Evolutionary conservation across 2,113 vertebrate species (phyloP), one percentile per base, ranked within the genome.

Genomic region (Callaeas wilsoni): DNA sequence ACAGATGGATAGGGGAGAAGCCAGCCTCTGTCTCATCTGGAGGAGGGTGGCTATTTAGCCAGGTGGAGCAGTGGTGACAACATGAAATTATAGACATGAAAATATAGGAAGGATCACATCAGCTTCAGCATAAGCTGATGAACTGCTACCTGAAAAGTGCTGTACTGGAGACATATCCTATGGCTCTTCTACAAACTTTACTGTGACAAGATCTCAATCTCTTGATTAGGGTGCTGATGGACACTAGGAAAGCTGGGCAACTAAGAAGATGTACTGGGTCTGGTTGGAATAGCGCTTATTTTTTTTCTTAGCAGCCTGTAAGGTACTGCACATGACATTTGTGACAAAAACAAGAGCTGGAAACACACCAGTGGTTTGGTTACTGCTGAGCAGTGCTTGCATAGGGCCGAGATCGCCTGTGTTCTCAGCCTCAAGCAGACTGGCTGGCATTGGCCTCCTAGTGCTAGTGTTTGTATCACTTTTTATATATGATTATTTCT

Each of bases 341-440:
- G 49, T 47, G 47, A 86, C 13, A 10, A 71, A 42, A 84, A 56
- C 15, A 75, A 52, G 27, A 21, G 10, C 20, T 86, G 44, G 55
- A 78, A 75, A 80, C 10, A 47, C 8, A 90, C 4, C 29, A 55
- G 49, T 21, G 18, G 56, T 73, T 86, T 56, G 64, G 14, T 41
- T 74, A 37, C 6, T 69, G 50, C 46, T 87, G 29, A 88, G 23
- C 59, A 87, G 32, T 4, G 35, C 22, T 25, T 76, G 20, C 49
- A 60, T 0, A 56, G 33, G 8, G 33, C 27, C 2, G 1, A 67
- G 33, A 85, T 18, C 1, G 3, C 22, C 49, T 60, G 32, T 59
- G 16, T 50, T 63, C 29, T 67, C 30, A 87, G 57, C 3, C 21
- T 47, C 33, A n/a, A 88, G 25, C 6, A 81, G 32, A 68, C 4